phyloP scores from a whole-genome alignment of 2,888 invertebrate genomes.

The Galerucella pusilla region DNA sequence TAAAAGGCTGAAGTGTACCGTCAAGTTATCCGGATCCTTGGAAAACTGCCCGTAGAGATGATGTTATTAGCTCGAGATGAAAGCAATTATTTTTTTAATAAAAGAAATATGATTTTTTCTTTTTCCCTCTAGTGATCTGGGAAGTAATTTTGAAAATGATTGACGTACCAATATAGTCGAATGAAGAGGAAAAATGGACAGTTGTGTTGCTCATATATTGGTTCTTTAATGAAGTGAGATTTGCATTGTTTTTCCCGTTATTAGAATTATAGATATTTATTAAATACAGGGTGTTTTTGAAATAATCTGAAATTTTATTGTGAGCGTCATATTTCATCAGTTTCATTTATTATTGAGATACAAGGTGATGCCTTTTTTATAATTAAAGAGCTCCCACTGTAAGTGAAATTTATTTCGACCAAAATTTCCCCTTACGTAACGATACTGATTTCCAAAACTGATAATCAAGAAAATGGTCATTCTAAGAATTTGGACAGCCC shows the following conservation, averaged over 20 bases:
- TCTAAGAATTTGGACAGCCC: too few species aligned
- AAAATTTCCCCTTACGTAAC: too few species aligned
- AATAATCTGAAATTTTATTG: too few species aligned
- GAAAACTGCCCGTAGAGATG: not conserved
- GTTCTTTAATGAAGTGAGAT: not conserved
- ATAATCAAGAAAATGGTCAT: too few species aligned
- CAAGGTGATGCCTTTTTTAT: too few species aligned
- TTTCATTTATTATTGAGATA: too few species aligned
- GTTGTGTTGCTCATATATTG: not conserved
- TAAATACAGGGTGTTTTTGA: too few species aligned
- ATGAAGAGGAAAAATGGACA: not conserved
- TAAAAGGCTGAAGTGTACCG: not conserved
- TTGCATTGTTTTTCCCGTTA: not conserved
- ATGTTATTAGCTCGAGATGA: not conserved
- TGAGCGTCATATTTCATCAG: too few species aligned
- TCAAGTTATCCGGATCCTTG: not conserved
- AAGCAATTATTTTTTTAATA: slow-evolving; percentile 14
- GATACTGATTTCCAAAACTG: too few species aligned
- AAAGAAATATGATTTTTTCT: not conserved
- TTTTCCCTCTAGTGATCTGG: not conserved
- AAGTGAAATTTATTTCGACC: too few species aligned
- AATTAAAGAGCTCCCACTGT: too few species aligned
- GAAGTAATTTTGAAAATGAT: slow-evolving; percentile 1
- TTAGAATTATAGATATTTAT: not conserved
- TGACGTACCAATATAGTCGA: slow-evolving; percentile 10